Evolutionary conservation across 2,113 vertebrate species (phyloP).

Genomic region (Chaetura pelagica): DNA sequence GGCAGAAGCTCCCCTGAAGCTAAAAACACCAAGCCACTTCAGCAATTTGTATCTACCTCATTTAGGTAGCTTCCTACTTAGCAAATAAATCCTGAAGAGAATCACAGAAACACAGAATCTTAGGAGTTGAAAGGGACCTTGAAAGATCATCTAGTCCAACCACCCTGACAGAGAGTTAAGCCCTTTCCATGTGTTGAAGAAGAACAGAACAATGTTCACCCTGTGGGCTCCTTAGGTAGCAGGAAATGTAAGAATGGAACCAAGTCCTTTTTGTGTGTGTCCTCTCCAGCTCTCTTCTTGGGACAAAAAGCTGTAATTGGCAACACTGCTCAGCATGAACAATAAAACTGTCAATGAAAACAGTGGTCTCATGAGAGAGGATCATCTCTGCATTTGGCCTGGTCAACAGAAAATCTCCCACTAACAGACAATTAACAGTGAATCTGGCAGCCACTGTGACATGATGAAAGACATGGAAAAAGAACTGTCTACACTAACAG

Average conservation of each 20-base stretch:
- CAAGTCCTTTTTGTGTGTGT: not conserved
- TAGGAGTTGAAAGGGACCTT: too few relatives aligned
- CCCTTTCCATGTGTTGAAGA: not conserved
- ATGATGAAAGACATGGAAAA: not conserved
- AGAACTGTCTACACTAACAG: not conserved
- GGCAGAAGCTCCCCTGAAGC: not conserved
- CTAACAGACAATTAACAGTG: not conserved
- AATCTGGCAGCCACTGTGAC: not conserved
- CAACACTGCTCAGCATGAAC: not conserved
- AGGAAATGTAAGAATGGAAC: not conserved
- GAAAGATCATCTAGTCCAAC: too few relatives aligned
- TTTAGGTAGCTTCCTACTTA: not conserved
- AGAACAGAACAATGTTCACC: not conserved
- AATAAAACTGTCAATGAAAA: conserved; percentile 23
- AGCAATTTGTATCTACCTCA: not conserved
- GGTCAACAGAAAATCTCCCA: conserved; percentile 12
- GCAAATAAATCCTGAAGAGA: not conserved
- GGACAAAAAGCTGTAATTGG: not conserved
- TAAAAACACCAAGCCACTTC: not conserved
- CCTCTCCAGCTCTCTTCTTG: not conserved
- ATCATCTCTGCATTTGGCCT: not conserved
- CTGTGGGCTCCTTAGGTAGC: not conserved
- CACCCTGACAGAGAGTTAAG: not conserved
- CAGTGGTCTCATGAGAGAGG: not conserved
- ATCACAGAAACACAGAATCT: too few relatives aligned